phyloP scores from a whole-genome alignment of 2,797 vertebrate genomes.

The Platyrinchus mystaceus region DNA sequence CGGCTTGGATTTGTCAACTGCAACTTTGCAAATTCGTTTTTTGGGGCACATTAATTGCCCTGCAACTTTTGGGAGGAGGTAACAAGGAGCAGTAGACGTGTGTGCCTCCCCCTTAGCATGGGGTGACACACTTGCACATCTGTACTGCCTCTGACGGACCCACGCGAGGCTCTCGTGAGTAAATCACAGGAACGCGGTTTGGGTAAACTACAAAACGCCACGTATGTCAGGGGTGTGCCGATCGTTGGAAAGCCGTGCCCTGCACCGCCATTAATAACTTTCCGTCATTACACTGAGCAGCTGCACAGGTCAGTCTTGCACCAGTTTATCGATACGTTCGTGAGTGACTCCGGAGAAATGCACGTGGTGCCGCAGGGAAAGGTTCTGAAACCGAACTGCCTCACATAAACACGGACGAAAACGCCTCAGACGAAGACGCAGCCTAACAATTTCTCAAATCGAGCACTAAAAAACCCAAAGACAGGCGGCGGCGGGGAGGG shows the following conservation, averaged over 20 bases:
- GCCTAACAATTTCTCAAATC: neutral
- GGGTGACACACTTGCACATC: neutral
- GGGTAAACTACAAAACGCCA: neutral
- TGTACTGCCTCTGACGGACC: neutral
- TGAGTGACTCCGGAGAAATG: rapidly evolving
- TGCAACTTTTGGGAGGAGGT: no score
- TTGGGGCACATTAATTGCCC: neutral
- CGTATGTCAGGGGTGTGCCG: rapidly evolving
- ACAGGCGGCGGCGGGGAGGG: no score
- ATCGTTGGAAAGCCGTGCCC: neutral
- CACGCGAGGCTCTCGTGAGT: rapidly evolving
- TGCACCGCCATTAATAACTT: rapidly evolving
- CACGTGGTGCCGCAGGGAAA: rapidly evolving
- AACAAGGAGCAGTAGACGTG: rapidly evolving
- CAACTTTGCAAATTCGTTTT: neutral
- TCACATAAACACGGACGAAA: rapidly evolving
- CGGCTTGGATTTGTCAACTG: neutral
- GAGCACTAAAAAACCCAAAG: neutral
- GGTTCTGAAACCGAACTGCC: neutral
- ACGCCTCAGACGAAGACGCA: no score
- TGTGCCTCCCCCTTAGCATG: rapidly evolving
- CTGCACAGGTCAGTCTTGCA: neutral
- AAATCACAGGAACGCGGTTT: rapidly evolving
- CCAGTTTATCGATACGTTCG: rapidly evolving
- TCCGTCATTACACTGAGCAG: neutral